These are phyloP conservation scores for Coelopa pilipes DNA, from an alignment of 2,888 invertebrate species.

Conservation along the genomic window DNA sequence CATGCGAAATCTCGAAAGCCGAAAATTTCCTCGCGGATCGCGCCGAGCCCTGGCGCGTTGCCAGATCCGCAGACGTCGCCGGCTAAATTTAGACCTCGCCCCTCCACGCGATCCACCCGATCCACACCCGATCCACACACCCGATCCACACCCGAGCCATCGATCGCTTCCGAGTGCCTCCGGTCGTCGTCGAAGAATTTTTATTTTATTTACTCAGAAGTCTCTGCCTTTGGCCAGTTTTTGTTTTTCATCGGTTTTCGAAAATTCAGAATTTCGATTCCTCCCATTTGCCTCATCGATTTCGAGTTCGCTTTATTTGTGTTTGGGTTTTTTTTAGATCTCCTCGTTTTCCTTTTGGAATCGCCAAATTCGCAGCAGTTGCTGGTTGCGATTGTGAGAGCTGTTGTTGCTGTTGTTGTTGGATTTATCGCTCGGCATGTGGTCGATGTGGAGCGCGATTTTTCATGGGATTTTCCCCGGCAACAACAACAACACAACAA, in stretches of 20 bases:
- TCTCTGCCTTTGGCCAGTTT: background rate
- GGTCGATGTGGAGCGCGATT: slow-evolving; percentile 7
- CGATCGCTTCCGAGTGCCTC: too few relatives aligned
- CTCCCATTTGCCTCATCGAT: background rate
- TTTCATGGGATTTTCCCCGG: slow-evolving; percentile 28
- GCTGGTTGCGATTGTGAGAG: background rate
- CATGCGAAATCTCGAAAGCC: too few relatives aligned
- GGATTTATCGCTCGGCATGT: slow-evolving; percentile 25
- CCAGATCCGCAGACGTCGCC: too few relatives aligned
- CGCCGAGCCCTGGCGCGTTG: too few relatives aligned
- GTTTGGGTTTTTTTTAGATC: background rate
- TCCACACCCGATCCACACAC: too few relatives aligned
- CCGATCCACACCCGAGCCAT: too few relatives aligned
- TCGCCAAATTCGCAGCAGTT: background rate
- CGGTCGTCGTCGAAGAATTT: background rate
- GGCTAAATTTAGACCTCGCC: too few relatives aligned
- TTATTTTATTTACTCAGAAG: background rate
- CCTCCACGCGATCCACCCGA: too few relatives aligned
- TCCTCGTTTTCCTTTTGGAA: background rate
- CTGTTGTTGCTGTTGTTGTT: background rate
- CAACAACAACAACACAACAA: too few relatives aligned
- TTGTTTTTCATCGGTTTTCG: background rate
- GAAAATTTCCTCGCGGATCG: too few relatives aligned
- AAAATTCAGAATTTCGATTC: background rate
- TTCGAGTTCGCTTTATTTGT: background rate